Base-by-base conservation (phyloP, 30 jellyfish, hydroid and myxozoan genomes). In the Hydra vulgaris region DNA sequence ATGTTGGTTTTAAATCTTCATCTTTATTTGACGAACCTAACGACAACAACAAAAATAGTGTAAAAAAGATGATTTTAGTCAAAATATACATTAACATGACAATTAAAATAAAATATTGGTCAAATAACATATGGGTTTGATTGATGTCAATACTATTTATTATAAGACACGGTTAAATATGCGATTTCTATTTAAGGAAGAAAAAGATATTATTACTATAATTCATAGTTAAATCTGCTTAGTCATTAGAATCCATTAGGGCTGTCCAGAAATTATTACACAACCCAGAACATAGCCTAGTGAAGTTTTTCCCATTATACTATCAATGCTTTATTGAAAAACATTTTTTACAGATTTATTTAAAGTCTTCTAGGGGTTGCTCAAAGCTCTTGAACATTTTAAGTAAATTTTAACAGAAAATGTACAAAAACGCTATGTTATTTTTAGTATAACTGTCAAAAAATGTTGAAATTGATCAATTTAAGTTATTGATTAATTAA, bases 21-120 rank as follows among this genome's bases (percentile, higher is more conserved):
- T 94, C 72, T 25, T 96, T 90, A 18, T 95, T 95, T 12, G 98
- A 96, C 0, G 96, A 87, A 17, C 98, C 98, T 78, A 22, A 25
- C 69, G 80, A 17, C 27, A 55, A 78, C 53, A n/a, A n/a, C n/a
- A n/a, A n/a, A n/a, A n/a, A n/a, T n/a, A n/a, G n/a, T n/a, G n/a
- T n/a, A n/a, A n/a, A n/a, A n/a, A n/a, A n/a, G n/a, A n/a, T n/a
- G n/a, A n/a, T n/a, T n/a, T n/a, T n/a, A n/a, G n/a, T n/a, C n/a
- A n/a, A n/a, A n/a, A n/a, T n/a, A n/a, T n/a, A n/a, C n/a, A n/a
- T n/a, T n/a, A n/a, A n/a, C n/a, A n/a, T n/a, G n/a, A n/a, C n/a
- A n/a, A n/a, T n/a, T n/a, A n/a, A n/a, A n/a, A n/a, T n/a, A n/a
- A n/a, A n/a, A n/a, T n/a, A n/a, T n/a, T n/a, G n/a, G n/a, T n/a